A percentile compares a stretch with the other conserved stretches of the same genome.
Evolutionary conservation across 2,113 vertebrate genomes (phyloP).

Genomic region (Leptobrachium ailaonicum): DNA sequence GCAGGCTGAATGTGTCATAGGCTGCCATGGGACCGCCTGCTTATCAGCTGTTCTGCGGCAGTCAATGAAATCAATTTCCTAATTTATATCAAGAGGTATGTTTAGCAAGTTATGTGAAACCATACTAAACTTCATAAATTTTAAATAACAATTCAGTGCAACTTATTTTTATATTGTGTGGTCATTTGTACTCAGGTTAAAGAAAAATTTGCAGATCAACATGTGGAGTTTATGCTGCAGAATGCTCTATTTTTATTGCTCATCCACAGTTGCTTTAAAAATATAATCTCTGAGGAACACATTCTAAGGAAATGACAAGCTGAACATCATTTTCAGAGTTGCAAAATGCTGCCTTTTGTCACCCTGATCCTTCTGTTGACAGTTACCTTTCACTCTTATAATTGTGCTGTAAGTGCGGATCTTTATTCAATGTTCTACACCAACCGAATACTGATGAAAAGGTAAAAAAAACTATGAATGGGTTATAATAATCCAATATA

Average conservation of each 20-base stretch:
- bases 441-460: constrained; percentile 81
- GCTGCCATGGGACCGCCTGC: no score
- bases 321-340: constrained; percentile 79
- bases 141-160: neutral
- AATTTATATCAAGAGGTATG: no score
- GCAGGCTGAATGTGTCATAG: no score
- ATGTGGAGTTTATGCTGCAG: constrained; percentile 16
- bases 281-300: constrained; percentile 84
- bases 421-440: constrained; percentile 84
- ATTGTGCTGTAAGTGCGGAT: constrained; percentile 82
- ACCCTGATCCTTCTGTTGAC: constrained; percentile 80
- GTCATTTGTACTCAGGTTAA: neutral
- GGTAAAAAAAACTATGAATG: constrained; percentile 73
- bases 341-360: constrained; percentile 73
- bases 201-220: constrained; percentile 25
- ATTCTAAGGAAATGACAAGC: constrained; percentile 80
- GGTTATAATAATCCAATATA: constrained; percentile 81
- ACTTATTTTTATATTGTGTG: neutral
- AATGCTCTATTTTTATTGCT: constrained; percentile 78
- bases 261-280: constrained; percentile 64
- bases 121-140: neutral
- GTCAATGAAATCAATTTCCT: no score
- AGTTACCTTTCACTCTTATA: constrained; percentile 92
- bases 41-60: no score
- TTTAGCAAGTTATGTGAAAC: no score